These are phyloP conservation scores for Ephydatia muelleri DNA, from an alignment of 37 sponge, comb jelly and placozoan species.

Conservation along the genomic window DNA sequence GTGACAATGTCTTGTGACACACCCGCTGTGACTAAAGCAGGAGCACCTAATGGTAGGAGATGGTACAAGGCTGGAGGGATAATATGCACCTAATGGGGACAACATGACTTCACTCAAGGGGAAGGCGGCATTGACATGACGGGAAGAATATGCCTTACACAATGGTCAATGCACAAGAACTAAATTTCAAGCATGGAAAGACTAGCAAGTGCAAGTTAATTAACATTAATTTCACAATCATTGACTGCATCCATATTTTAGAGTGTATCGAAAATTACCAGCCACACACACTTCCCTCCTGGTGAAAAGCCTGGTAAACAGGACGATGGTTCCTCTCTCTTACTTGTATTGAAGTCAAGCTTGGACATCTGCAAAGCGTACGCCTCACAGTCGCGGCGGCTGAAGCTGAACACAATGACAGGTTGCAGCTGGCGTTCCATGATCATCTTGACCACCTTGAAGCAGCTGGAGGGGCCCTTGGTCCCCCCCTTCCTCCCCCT, in stretches of 20 bases:
- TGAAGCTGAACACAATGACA: constrained; percentile 97
- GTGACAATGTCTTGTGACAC: too few species aligned
- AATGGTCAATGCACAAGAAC: too few species aligned
- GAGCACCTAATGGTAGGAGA: not conserved
- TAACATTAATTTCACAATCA: too few species aligned
- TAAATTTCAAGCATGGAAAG: too few species aligned
- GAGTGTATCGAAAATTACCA: not conserved
- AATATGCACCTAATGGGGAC: not conserved
- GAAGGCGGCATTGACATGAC: too few species aligned
- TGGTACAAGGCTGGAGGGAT: not conserved
- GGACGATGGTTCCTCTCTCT: not conserved
- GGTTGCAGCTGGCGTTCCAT: constrained; percentile 97
- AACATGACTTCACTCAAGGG: not conserved
- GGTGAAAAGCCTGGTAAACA: too few species aligned
- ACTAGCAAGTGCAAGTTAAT: too few species aligned
- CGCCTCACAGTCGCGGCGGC: constrained; percentile 92
- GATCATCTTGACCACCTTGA: constrained; percentile 87
- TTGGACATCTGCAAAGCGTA: constrained; percentile 98
- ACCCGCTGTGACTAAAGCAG: too few species aligned
- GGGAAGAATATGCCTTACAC: too few species aligned
- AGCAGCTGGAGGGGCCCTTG: constrained; percentile 49
- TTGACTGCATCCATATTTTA: too few species aligned
- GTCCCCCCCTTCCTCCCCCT: constrained; percentile 58
- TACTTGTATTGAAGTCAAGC: constrained; percentile 94
- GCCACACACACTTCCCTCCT: not conserved